Conservation (phyloP, 2,888 invertebrate genomes). For the Polyommatus icarus region DNA sequence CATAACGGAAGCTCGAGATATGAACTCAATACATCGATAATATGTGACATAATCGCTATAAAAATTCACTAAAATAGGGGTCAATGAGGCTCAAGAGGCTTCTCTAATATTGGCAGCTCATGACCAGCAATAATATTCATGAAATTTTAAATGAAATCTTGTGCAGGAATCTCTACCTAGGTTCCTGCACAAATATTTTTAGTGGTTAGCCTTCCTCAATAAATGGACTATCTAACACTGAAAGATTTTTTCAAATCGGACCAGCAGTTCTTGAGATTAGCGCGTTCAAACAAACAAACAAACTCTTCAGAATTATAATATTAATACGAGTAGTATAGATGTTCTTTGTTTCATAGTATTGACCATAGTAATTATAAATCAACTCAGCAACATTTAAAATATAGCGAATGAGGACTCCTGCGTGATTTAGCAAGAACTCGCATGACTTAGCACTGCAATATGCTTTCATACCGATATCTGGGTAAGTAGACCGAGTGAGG, state of each 20-base stretch:
- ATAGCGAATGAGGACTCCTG: not conserved
- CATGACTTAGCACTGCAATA: constrained; percentile 23
- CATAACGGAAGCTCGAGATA: not conserved
- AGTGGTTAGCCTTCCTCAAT: too few relatives aligned
- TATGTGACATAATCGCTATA: constrained; percentile 5
- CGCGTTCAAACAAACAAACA: too few relatives aligned
- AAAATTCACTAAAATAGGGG: not conserved
- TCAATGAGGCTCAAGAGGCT: not conserved
- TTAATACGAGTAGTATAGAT: too few relatives aligned
- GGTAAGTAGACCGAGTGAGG: constrained; percentile 13
- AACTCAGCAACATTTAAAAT: not conserved
- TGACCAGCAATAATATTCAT: not conserved
- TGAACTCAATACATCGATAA: constrained; percentile 2
- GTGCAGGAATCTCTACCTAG: too few relatives aligned
- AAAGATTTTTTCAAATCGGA: too few relatives aligned
- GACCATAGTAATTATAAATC: too few relatives aligned
- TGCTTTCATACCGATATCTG: not conserved
- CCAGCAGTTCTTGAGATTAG: too few relatives aligned
- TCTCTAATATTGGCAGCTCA: not conserved
- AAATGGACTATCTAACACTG: too few relatives aligned
- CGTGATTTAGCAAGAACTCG: constrained; percentile 1
- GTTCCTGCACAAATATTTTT: too few relatives aligned
- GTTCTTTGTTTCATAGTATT: too few relatives aligned
- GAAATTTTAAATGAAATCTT: too few relatives aligned
- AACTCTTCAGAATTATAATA: too few relatives aligned